Evolutionary conservation across 2,888 invertebrate genomes (phyloP).

Genomic region (Gymnosoma rotundatum): DNA sequence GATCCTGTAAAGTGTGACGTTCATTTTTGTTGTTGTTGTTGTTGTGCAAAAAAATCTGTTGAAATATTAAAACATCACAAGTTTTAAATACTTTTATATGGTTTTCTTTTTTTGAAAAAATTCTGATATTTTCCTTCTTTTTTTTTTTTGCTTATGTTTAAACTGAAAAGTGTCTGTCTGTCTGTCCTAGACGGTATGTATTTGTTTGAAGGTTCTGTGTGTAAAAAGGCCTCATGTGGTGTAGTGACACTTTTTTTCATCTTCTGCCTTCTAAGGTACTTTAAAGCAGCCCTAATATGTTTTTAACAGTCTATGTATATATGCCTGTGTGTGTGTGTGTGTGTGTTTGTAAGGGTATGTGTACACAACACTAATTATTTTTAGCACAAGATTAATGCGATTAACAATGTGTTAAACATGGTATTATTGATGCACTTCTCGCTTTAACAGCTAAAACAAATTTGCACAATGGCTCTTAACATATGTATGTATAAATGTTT

Average conservation of each 20-base stretch:
- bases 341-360: conserved; percentile 70
- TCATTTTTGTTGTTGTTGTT: conserved; percentile 15
- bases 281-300: background rate
- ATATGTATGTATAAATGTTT: too few relatives aligned
- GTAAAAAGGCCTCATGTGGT: conserved; percentile 58
- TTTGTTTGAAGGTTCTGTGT: conserved; percentile 7
- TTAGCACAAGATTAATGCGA: conserved; percentile 79
- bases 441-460: conserved; percentile 52
- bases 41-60: conserved; percentile 17
- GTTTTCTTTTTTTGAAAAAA: conserved; percentile 50
- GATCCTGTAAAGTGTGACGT: conserved; percentile 73
- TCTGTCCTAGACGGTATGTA: background rate
- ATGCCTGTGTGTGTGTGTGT: conserved; percentile 21
- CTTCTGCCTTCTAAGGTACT: background rate
- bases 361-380: conserved; percentile 80
- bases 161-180: conserved; percentile 32
- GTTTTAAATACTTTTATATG: conserved; percentile 69
- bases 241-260: conserved; percentile 53
- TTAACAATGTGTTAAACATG: conserved; percentile 77
- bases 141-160: conserved; percentile 2
- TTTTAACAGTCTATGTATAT: background rate
- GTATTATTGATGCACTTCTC: conserved; percentile 74
- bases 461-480: conserved; percentile 46
- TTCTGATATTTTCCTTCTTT: background rate
- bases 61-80: conserved; percentile 59